Conservation (phyloP, 2,888 invertebrate genomes). For the Griposia aprilina region DNA sequence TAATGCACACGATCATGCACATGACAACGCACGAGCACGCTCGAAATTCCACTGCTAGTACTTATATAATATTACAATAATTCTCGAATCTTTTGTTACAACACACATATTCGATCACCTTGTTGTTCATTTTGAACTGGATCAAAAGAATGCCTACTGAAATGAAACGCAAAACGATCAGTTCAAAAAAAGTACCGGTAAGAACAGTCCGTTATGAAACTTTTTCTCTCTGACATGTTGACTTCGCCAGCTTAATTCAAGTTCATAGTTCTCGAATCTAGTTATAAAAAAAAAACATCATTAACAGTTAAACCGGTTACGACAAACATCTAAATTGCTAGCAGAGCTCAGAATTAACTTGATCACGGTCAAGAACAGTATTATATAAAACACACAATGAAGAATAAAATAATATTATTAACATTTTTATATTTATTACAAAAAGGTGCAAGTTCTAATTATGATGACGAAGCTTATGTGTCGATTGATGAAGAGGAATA, state of each 20-base stretch:
- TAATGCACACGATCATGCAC: constrained; percentile 2
- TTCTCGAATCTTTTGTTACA: constrained; percentile 11
- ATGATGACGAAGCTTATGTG: constrained; percentile 69
- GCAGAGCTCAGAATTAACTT: constrained; percentile 61
- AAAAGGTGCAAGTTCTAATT: constrained; percentile 42
- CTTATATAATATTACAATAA: neutral
- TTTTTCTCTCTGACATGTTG: constrained; percentile 4
- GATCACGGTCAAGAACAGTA: constrained; percentile 69
- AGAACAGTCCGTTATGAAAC: constrained; percentile 17
- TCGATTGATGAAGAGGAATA: constrained; percentile 71
- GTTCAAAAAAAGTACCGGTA: constrained; percentile 26
- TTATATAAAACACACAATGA: constrained; percentile 49
- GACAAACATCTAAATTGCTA: constrained; percentile 42
- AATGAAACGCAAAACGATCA: constrained; percentile 7
- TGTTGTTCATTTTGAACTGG: constrained; percentile 10
- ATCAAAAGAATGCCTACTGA: neutral
- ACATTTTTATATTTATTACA: constrained; percentile 50
- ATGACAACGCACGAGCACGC: neutral
- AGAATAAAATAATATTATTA: constrained; percentile 41
- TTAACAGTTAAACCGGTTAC: constrained; percentile 67
- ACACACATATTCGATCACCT: constrained; percentile 1
- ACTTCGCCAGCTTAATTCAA: constrained; percentile 45
- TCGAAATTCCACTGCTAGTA: neutral
- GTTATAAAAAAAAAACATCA: constrained; percentile 38
- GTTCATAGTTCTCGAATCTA: constrained; percentile 65